These are phyloP conservation scores for Harpagifer antarcticus DNA, from an alignment of 2,797 vertebrate species.

Conservation along the genomic window DNA sequence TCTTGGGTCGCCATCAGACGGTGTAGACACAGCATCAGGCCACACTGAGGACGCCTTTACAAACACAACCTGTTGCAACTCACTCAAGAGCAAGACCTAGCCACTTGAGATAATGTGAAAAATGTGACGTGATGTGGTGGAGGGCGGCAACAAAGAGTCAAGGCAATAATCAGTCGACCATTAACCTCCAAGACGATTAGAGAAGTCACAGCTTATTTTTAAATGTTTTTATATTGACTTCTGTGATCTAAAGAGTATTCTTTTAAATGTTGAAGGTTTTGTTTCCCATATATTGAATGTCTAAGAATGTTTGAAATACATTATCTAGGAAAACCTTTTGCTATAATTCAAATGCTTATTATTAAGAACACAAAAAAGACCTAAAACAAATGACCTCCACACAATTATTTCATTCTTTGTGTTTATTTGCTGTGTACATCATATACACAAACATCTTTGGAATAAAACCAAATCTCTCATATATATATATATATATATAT, in stretches of 20 bases:
- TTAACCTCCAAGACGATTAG: conserved; percentile 28
- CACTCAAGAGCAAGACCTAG: conserved; percentile 55
- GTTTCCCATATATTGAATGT: neutral
- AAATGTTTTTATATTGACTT: neutral
- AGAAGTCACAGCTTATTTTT: neutral
- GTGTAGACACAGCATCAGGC: conserved; percentile 61
- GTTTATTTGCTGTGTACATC: conserved; percentile 77
- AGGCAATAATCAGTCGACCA: conserved; percentile 43
- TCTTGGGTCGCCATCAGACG: conserved; percentile 42
- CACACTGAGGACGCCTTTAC: conserved; percentile 66
- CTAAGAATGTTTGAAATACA: neutral
- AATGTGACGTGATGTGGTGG: conserved; percentile 59
- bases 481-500: conserved; percentile 7
- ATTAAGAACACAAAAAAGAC: neutral
- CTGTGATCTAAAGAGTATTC: neutral
- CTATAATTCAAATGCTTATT: neutral
- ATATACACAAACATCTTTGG: conserved; percentile 82
- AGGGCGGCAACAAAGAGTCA: conserved; percentile 50
- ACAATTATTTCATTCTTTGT: conserved; percentile 68
- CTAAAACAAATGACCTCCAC: conserved; percentile 26
- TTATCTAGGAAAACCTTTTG: neutral
- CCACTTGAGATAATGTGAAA: conserved; percentile 78
- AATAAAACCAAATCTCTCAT: conserved; percentile 74
- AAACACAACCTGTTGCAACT: conserved; percentile 72
- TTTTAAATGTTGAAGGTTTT: too few species aligned